A percentile compares a stretch with the other conserved stretches of the same genome.
Conservation (phyloP, 2,888 invertebrate genomes). For the Allolobophora icterica region DNA sequence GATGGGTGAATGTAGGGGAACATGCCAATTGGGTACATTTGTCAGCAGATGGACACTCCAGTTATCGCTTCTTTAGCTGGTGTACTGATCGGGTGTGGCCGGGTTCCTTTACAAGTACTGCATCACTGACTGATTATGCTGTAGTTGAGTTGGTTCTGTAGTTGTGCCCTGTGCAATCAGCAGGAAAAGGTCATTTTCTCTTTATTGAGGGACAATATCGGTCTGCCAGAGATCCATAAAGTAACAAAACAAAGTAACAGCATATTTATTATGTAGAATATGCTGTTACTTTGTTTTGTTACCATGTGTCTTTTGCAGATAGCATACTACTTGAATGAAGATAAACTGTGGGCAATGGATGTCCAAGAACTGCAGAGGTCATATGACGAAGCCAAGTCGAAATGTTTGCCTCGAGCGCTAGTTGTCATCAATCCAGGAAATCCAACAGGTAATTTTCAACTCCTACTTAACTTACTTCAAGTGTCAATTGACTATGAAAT, state of each 20-base stretch:
- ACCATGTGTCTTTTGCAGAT: slow-evolving; percentile 68
- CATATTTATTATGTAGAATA: too few species aligned
- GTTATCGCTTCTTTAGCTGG: background rate
- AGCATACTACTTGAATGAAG: slow-evolving; percentile 90
- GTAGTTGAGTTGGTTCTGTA: background rate
- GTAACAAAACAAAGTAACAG: background rate
- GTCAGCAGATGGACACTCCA: background rate
- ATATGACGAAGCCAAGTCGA: slow-evolving; percentile 70
- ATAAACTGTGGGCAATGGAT: slow-evolving; percentile 83
- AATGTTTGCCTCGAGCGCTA: slow-evolving; percentile 79
- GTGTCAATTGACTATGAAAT: background rate
- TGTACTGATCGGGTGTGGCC: background rate
- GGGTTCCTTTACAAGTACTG: background rate
- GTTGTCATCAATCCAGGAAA: slow-evolving; percentile 98
- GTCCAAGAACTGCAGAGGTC: slow-evolving; percentile 81
- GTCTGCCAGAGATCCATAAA: background rate
- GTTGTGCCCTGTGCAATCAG: too few species aligned
- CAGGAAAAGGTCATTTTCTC: too few species aligned
- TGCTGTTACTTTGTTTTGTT: background rate
- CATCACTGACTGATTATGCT: background rate
- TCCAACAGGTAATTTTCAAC: slow-evolving; percentile 80
- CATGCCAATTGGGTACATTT: too few species aligned
- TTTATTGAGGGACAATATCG: too few species aligned
- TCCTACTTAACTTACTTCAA: background rate
- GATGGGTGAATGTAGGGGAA: too few species aligned